A percentile compares a stretch with the other conserved stretches of the same genome.
These are phyloP conservation scores for Enteromius anoplus DNA, from an alignment of 2,797 vertebrate genomes.

Conservation along the genomic window DNA sequence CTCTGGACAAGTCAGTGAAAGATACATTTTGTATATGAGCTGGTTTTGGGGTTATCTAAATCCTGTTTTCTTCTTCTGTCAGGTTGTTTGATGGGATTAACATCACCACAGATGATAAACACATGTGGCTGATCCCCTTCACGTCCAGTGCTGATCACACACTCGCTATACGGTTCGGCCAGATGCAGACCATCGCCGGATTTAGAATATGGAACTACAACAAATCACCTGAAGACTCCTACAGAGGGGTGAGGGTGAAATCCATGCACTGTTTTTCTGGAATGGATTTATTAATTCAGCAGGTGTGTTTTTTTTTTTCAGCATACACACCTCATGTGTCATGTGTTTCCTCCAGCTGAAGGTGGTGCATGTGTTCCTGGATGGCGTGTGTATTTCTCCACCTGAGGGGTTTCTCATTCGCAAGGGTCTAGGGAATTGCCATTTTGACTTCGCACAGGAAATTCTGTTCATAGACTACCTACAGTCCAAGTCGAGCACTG, in stretches of 20 bases:
- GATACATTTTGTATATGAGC: neutral
- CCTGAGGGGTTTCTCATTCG: conserved; percentile 89
- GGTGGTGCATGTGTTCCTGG: conserved; percentile 84
- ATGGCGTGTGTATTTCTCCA: conserved; percentile 86
- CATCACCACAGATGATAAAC: conserved; percentile 89
- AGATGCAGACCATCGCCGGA: conserved; percentile 84
- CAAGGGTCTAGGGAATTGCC: conserved; percentile 94
- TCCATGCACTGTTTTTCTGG: neutral
- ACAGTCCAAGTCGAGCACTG: conserved; percentile 59
- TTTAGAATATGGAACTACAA: conserved; percentile 99
- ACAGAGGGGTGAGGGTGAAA: conserved; percentile 88
- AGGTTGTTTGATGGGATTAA: conserved; percentile 92
- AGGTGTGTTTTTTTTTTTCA: neutral
- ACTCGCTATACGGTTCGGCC: conserved; percentile 82
- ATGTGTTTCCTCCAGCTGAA: conserved; percentile 79
- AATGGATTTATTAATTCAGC: neutral
- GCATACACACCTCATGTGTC: neutral
- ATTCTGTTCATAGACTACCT: conserved; percentile 91
- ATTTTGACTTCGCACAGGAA: conserved; percentile 98
- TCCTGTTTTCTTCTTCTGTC: conserved; percentile 33
- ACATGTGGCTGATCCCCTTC: conserved; percentile 98
- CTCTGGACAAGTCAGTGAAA: conserved; percentile 88
- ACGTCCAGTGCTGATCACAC: conserved; percentile 83
- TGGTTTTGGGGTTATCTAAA: conserved; percentile 23
- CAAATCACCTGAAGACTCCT: conserved; percentile 96